Percentiles rank a stretch among this genome's conserved stretches.
phyloP scores from a whole-genome alignment of 2,797 vertebrate genomes.

The Margarornis squamiger region DNA sequence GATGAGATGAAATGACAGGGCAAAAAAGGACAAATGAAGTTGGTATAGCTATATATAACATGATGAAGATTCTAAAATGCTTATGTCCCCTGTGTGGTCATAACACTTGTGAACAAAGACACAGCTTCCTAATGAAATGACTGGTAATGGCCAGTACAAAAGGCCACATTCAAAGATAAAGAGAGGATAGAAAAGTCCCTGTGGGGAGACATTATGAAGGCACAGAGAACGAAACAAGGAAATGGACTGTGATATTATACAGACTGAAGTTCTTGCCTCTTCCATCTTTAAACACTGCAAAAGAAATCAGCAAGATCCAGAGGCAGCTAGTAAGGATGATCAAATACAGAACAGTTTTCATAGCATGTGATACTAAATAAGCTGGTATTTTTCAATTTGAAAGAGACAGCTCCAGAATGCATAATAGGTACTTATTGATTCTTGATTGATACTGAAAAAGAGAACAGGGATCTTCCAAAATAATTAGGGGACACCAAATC shows the following conservation, averaged over 20 bases:
- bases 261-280: background rate
- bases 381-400: background rate
- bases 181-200: background rate
- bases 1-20: background rate
- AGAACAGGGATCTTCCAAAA: background rate
- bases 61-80: background rate
- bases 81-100: background rate
- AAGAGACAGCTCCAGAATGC: background rate
- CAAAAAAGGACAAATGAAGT: background rate
- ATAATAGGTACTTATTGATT: background rate
- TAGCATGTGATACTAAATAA: background rate
- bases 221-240: background rate
- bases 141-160: background rate
- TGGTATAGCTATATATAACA: background rate
- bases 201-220: background rate
- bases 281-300: background rate
- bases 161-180: background rate
- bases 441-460: background rate
- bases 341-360: background rate
- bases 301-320: background rate
- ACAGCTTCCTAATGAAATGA: background rate
- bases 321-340: background rate
- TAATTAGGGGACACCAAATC: background rate
- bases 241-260: background rate
- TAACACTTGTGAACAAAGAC: background rate